Percentiles rank a stretch among this genome's conserved stretches.
phyloP scores from a whole-genome alignment of 2,113 vertebrate genomes.

The Crotalus helleri region DNA sequence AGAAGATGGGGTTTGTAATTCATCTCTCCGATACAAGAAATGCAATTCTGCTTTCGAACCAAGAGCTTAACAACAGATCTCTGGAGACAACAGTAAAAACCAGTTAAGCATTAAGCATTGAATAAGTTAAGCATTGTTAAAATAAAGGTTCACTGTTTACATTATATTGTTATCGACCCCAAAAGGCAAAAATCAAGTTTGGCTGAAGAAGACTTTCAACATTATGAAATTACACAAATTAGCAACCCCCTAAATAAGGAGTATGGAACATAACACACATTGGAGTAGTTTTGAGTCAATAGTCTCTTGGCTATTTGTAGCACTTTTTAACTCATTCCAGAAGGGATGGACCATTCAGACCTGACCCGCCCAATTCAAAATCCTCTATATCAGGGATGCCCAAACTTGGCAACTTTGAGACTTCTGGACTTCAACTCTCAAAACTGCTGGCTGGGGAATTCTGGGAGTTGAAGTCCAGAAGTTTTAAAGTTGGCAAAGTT shows the following conservation, averaged over 20 bases:
- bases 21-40: not conserved
- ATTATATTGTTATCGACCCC: not conserved
- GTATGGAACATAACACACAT: not conserved
- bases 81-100: not conserved
- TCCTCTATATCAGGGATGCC: not conserved
- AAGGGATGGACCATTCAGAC: not conserved
- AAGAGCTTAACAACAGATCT: not conserved
- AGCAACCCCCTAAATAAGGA: not conserved
- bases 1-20: not conserved
- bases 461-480: not conserved
- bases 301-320: not conserved
- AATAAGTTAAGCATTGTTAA: not conserved
- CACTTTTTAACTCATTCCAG: not conserved
- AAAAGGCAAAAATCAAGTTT: not conserved
- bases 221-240: not conserved
- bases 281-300: not conserved
- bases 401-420: not conserved
- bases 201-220: not conserved
- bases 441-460: not conserved
- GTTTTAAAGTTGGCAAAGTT: not conserved
- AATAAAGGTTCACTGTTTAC: not conserved
- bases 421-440: not conserved
- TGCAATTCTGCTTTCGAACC: not conserved
- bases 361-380: not conserved
- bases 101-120: not conserved